These are phyloP conservation scores for Oreonectes daqikongensis DNA, from an alignment of 2,797 vertebrate species.

Conservation along the genomic window DNA sequence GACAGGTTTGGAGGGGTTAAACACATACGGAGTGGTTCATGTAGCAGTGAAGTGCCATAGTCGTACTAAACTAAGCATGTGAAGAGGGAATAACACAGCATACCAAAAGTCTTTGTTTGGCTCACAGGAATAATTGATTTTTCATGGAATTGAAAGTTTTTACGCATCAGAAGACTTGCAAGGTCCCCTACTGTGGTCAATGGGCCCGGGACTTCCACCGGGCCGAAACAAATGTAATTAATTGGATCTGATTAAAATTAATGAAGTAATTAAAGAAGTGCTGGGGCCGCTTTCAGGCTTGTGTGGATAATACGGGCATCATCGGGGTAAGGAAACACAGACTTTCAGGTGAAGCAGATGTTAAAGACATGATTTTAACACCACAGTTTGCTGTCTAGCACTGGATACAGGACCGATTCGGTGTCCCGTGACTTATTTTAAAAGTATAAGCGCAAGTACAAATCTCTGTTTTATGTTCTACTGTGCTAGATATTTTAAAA, in stretches of 20 bases:
- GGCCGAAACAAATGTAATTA: constrained; percentile 74
- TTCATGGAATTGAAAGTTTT: constrained; percentile 59
- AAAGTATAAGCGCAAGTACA: too few species aligned
- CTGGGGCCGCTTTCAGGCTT: constrained; percentile 68
- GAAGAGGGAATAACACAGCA: constrained; percentile 68
- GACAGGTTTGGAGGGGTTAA: constrained; percentile 56
- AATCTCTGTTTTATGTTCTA: too few species aligned
- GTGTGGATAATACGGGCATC: constrained; percentile 55
- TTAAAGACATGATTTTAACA: neutral
- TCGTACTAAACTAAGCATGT: constrained; percentile 63
- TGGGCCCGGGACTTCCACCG: constrained; percentile 60
- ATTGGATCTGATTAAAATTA: constrained; percentile 84
- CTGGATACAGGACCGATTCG: neutral
- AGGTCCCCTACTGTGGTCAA: constrained; percentile 68
- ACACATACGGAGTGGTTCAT: constrained; percentile 50
- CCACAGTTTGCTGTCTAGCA: constrained; percentile 19
- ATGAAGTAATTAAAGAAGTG: constrained; percentile 82
- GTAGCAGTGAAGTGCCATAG: constrained; percentile 66
- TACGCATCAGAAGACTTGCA: constrained; percentile 69
- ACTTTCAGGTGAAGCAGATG: constrained; percentile 28
- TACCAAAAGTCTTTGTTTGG: constrained; percentile 74
- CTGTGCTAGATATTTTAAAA: too few species aligned
- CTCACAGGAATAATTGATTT: constrained; percentile 74
- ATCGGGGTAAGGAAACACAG: constrained; percentile 34
- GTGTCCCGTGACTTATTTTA: too few species aligned